Conservation (phyloP, 2,888 invertebrate genomes). For the Antitype chi region DNA sequence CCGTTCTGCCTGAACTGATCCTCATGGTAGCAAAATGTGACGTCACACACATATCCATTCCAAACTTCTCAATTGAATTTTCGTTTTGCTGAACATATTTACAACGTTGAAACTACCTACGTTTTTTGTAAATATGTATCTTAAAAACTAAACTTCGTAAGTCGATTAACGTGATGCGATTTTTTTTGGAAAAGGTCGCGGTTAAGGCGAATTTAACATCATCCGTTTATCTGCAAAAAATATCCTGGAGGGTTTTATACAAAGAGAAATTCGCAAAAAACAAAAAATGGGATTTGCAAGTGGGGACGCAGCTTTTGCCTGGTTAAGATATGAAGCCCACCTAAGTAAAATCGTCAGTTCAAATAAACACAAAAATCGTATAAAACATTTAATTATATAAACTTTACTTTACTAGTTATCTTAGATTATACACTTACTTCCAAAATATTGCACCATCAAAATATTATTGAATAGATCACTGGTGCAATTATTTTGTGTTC, state of each 20-base stretch:
- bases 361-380: neutral
- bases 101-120: neutral
- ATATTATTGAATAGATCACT: constrained; percentile 15
- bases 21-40: neutral
- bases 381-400: constrained; percentile 58
- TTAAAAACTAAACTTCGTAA: neutral
- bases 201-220: neutral
- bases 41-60: neutral
- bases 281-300: no score
- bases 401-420: constrained; percentile 32
- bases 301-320: neutral
- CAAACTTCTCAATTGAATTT: neutral
- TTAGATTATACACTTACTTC: constrained; percentile 54
- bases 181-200: neutral
- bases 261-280: neutral
- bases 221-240: neutral
- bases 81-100: neutral
- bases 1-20: no score
- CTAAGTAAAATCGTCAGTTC: neutral
- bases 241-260: neutral
- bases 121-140: neutral
- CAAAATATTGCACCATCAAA: constrained; percentile 37
- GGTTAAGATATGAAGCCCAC: neutral
- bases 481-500: constrained; percentile 46
- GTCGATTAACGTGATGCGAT: neutral